Percentiles rank a stretch among this genome's conserved stretches.
phyloP scores from a whole-genome alignment of 2,797 vertebrate species.

The Ataeniobius toweri region DNA sequence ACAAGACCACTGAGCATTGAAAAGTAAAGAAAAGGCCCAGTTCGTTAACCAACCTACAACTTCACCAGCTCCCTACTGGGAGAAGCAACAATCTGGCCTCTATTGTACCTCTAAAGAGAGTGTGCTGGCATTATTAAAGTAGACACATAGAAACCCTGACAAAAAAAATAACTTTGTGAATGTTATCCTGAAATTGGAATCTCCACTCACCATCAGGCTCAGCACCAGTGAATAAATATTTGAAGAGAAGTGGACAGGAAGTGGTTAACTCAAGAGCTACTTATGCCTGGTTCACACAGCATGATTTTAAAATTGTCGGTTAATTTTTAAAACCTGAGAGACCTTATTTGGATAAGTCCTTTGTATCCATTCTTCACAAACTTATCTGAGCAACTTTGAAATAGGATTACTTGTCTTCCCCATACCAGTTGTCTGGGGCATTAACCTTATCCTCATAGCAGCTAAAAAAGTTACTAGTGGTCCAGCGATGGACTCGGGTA shows the following conservation, averaged over 20 bases:
- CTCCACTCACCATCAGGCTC: background rate
- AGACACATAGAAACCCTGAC: background rate
- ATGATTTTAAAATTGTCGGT: no score
- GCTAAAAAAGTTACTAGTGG: background rate
- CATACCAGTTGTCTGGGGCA: background rate
- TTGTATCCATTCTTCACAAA: no score
- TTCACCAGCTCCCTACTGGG: background rate
- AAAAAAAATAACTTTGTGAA: background rate
- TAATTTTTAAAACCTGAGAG: no score
- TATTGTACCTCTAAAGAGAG: background rate
- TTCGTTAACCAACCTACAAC: background rate
- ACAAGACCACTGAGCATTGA: background rate
- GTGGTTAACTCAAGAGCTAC: background rate
- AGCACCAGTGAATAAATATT: background rate
- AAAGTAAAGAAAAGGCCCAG: background rate
- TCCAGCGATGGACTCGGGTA: background rate
- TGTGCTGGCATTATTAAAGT: background rate
- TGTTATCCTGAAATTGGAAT: background rate
- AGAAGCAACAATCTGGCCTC: background rate
- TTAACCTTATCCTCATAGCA: background rate
- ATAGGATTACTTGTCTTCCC: no score
- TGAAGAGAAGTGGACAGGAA: background rate
- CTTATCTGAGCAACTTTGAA: no score
- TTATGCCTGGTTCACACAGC: background rate
- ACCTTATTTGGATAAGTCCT: no score